Base-by-base conservation (phyloP, 1,140 invertebrate genomes). In the Bicyclus anynana region DNA sequence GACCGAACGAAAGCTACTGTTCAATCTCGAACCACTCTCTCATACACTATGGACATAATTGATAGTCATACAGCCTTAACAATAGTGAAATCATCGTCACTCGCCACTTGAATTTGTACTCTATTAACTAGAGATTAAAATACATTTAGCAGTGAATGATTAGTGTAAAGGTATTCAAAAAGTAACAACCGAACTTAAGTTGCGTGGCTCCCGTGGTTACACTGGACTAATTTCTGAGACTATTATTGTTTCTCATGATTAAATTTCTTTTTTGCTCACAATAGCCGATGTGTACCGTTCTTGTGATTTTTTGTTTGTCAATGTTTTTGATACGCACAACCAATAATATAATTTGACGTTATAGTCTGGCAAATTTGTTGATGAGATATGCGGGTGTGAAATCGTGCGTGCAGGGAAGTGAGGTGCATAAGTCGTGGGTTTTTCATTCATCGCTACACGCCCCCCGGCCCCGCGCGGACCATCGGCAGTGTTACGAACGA, bases 201-300 rank as follows among this genome's bases (percentile, higher is more conserved):
- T 86, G 81, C 81, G 83, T 86, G 84, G 82, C 84, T 87, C 70
- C 84, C 75, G 81, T 80, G 84, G 74, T 87, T 87, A 87, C 80
- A 77, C 78, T 69, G 72, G 69, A 80, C 83, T 84, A 84, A 84
- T 87, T 85, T 87, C 76, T 81, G 69, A 77, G 80, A 74, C 78
- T 78, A 87, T 87, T 85, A 86, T 82, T 86, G 80, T 86, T 86
- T 87, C 82, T 84, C 80, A 82, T 87, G 75, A 86, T 86, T 87
- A 84, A 85, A 77, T 87, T 87, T 85, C 78, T 84, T 86, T 87
- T 84, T 84, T 79, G 75, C 74, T 70, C 58, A 76, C 75, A 83
- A 79, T 82, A 62, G 66, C 76, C 69, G 74, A 21, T 73, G 20
- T 74, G 66, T 74, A 52, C 66, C 65, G 68, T 74, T 75, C 53